Conservation (phyloP, 2,797 vertebrate genomes). For the Philypnodon macrostomus region DNA sequence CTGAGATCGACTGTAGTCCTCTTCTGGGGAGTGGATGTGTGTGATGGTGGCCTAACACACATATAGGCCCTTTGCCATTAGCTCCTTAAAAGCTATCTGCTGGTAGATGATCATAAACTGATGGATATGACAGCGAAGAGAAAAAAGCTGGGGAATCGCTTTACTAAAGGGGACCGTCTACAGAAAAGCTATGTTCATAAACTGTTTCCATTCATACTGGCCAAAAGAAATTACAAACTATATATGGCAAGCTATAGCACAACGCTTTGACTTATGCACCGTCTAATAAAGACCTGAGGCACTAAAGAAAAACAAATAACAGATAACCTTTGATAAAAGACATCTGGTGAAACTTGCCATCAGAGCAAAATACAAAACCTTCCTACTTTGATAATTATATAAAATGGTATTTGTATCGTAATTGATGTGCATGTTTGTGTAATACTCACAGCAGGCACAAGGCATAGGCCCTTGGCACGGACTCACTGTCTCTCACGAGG, state of each 20-base stretch:
- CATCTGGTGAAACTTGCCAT: no score
- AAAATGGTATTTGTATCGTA: neutral
- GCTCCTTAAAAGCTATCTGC: slow-evolving; percentile 24
- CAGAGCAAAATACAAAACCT: no score
- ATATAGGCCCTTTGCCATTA: slow-evolving; percentile 5
- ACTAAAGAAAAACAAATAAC: no score
- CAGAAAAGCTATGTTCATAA: slow-evolving; percentile 32
- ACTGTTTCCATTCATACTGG: slow-evolving; percentile 25
- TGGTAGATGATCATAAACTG: slow-evolving; percentile 40
- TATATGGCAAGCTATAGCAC: slow-evolving; percentile 1
- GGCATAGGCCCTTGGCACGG: slow-evolving; percentile 85
- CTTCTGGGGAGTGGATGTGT: slow-evolving; percentile 14
- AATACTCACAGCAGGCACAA: slow-evolving; percentile 88
- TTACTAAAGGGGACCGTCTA: slow-evolving; percentile 34
- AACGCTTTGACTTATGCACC: no score
- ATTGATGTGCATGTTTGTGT: slow-evolving; percentile 8
- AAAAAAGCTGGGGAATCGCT: slow-evolving; percentile 55
- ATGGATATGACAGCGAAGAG: slow-evolving; percentile 52
- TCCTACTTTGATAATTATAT: no score
- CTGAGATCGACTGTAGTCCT: slow-evolving; percentile 33
- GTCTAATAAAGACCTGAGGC: neutral
- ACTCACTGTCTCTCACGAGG: slow-evolving; percentile 89
- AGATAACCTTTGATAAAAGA: no score
- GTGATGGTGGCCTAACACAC: slow-evolving; percentile 22
- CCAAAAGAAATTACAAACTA: slow-evolving; percentile 32